Evolutionary conservation across 2,888 invertebrate species (phyloP).

Genomic region (Athalia circularis): DNA sequence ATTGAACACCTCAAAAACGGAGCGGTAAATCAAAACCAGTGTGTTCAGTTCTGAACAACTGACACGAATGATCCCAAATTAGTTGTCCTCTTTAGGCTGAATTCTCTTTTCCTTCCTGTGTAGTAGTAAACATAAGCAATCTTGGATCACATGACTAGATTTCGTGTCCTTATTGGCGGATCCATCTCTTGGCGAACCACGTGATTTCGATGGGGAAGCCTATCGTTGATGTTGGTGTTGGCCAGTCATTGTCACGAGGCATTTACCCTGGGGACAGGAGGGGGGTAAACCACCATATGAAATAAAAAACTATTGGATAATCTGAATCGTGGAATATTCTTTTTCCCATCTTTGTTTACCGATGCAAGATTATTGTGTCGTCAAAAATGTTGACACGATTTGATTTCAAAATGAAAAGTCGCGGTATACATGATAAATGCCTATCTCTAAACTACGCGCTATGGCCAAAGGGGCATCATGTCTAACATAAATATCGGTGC

Average conservation of each 20-base stretch:
- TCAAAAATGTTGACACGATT: no score
- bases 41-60: not conserved
- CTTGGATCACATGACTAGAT: constrained; percentile 8
- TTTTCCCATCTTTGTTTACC: no score
- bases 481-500: no score
- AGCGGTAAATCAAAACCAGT: not conserved
- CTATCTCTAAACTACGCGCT: no score
- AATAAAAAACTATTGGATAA: no score
- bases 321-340: no score
- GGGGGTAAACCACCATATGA: no score
- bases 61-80: not conserved
- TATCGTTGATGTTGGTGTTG: constrained; percentile 18
- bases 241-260: constrained; percentile 30
- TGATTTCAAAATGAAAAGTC: no score
- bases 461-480: no score
- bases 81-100: not conserved
- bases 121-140: not conserved
- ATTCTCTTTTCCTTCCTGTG: not conserved
- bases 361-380: no score
- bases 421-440: no score
- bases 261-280: not conserved
- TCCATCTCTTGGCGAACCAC: not conserved
- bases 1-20: no score
- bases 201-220: not conserved
- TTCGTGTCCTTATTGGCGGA: not conserved